Conservation (phyloP, 2,888 invertebrate species). For the Epinotia ramella region DNA sequence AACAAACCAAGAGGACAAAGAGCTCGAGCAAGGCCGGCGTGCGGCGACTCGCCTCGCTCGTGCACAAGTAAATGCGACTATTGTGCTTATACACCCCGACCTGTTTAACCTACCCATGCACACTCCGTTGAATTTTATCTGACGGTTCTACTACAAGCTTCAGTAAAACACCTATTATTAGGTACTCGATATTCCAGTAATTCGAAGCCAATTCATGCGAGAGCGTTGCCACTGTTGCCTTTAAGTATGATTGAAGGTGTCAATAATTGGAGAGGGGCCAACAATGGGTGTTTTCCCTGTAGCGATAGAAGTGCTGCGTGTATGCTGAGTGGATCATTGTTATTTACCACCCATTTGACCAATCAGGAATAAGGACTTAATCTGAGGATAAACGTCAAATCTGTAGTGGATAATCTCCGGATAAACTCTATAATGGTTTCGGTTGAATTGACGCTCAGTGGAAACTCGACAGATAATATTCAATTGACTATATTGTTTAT, state of each 20-base stretch:
- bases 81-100: neutral
- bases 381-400: neutral
- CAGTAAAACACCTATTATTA: neutral
- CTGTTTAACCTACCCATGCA: neutral
- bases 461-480: slow-evolving; percentile 9
- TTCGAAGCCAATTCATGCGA: neutral
- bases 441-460: neutral
- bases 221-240: neutral
- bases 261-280: neutral
- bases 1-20: slow-evolving; percentile 81
- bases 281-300: neutral
- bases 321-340: neutral
- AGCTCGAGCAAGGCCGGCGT: slow-evolving; percentile 74
- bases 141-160: neutral
- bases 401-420: neutral
- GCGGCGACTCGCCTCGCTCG: slow-evolving; percentile 75
- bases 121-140: neutral
- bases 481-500: slow-evolving; percentile 19
- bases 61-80: slow-evolving; percentile 69
- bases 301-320: neutral
- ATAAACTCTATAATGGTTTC: neutral
- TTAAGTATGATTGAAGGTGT: neutral
- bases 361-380: neutral
- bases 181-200: neutral
- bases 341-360: neutral